Evolutionary conservation across 1,140 invertebrate genomes (phyloP).

Genomic region (Drosophila sp.): DNA sequence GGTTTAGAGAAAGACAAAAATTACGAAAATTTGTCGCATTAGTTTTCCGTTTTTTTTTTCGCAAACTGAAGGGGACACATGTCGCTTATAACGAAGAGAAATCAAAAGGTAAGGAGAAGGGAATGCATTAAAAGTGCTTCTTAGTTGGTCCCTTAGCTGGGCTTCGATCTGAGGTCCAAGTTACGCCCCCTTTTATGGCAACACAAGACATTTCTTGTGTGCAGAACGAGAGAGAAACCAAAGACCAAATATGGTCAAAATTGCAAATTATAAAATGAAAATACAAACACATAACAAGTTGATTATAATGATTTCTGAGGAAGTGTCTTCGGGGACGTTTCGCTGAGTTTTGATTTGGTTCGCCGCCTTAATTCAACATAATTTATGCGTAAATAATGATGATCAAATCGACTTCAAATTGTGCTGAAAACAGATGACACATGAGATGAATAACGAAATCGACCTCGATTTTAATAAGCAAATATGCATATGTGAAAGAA

Average conservation of each 20-base stretch:
- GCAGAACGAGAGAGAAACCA: neutral
- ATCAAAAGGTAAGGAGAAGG: constrained; percentile 15
- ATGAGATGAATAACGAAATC: neutral
- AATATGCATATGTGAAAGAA: too few relatives aligned
- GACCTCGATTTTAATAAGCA: neutral
- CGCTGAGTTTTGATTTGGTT: neutral
- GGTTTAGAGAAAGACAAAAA: neutral
- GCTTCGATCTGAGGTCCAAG: neutral
- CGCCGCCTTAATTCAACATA: constrained; percentile 59
- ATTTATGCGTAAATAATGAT: constrained; percentile 82
- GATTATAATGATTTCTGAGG: constrained; percentile 62
- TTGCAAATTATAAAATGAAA: constrained; percentile 36
- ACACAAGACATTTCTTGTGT: constrained; percentile 32
- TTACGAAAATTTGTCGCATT: constrained; percentile 59
- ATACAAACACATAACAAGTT: constrained; percentile 5
- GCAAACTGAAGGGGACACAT: constrained; percentile 19
- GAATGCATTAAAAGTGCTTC: constrained; percentile 23
- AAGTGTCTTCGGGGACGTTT: constrained; percentile 41
- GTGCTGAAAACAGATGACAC: neutral
- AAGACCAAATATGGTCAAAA: constrained; percentile 75
- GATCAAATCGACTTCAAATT: constrained; percentile 25
- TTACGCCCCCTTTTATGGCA: constrained; percentile 49
- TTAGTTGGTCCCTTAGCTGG: constrained; percentile 57
- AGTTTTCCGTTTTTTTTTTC: constrained; percentile 16
- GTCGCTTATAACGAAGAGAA: constrained; percentile 46